Percentiles rank a stretch among this genome's conserved stretches.
Conservation (phyloP, 2,888 invertebrate genomes). For the Agrochola lychnidis region DNA sequence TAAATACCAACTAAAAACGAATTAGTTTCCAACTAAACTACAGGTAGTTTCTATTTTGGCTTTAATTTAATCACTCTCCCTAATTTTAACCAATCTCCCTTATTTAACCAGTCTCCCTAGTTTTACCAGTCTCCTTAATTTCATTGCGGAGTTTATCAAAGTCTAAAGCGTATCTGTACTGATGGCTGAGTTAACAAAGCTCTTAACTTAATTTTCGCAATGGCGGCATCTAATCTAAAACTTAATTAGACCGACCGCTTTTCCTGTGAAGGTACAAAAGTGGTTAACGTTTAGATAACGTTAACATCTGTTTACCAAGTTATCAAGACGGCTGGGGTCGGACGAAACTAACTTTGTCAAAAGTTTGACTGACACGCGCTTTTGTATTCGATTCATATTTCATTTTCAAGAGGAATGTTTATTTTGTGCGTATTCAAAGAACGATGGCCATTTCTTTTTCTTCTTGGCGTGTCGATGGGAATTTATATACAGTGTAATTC, state of each 20-base stretch:
- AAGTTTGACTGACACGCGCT: not conserved
- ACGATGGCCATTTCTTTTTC: not conserved
- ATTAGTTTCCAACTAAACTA: slow-evolving; percentile 11
- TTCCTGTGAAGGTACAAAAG: slow-evolving; percentile 31
- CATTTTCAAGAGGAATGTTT: not conserved
- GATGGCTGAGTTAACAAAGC: slow-evolving; percentile 21
- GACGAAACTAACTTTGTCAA: slow-evolving; percentile 3
- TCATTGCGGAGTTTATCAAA: slow-evolving; percentile 20
- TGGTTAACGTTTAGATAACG: slow-evolving; percentile 15
- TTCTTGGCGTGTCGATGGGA: no score
- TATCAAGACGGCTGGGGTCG: not conserved
- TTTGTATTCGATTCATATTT: not conserved
- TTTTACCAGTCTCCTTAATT: slow-evolving; percentile 7
- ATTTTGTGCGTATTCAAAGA: not conserved
- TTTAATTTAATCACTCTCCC: slow-evolving; percentile 13
- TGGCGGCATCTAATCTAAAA: slow-evolving; percentile 26
- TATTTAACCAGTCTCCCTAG: not conserved
- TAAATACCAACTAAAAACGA: slow-evolving; percentile 6
- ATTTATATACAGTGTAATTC: no score
- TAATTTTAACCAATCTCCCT: not conserved
- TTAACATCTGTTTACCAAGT: slow-evolving; percentile 13
- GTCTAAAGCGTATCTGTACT: not conserved
- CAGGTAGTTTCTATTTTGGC: not conserved
- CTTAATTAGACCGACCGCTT: slow-evolving; percentile 18
- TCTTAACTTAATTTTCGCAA: slow-evolving; percentile 41